Conservation (phyloP, 2,888 invertebrate species). For the Caenorhabditis sp. region DNA sequence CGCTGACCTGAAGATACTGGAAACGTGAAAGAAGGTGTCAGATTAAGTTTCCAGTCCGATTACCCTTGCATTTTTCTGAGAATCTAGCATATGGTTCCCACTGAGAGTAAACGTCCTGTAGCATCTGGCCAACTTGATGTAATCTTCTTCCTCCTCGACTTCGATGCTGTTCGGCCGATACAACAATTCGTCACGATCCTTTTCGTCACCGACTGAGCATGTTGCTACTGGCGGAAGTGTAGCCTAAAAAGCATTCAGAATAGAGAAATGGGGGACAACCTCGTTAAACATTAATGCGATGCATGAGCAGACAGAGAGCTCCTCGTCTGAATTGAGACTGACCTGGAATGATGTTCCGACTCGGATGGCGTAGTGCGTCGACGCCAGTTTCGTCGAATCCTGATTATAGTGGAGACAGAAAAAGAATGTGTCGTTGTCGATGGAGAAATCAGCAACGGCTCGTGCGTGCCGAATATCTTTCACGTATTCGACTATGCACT, state of each 20-base stretch:
- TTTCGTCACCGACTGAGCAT: conserved; percentile 77
- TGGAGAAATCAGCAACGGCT: conserved; percentile 84
- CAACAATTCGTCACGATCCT: conserved; percentile 81
- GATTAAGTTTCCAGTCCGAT: conserved; percentile 27
- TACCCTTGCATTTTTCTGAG: conserved; percentile 76
- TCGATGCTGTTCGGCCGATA: conserved; percentile 78
- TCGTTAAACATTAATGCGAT: conserved; percentile 25
- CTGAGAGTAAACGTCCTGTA: conserved; percentile 76
- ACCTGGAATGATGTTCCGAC: conserved; percentile 87
- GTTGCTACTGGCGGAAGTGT: conserved; percentile 71
- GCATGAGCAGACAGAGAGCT: conserved; percentile 8
- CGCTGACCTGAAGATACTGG: conserved; percentile 73
- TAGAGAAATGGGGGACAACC: neutral
- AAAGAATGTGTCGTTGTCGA: conserved; percentile 85
- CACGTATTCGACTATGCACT: conserved; percentile 86
- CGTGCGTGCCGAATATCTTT: conserved; percentile 84
- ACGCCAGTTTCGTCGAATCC: conserved; percentile 86
- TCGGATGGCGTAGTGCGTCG: conserved; percentile 86
- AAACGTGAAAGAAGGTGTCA: conserved; percentile 33
- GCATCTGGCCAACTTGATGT: conserved; percentile 70
- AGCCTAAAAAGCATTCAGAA: conserved; percentile 68
- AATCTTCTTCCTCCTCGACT: conserved; percentile 73
- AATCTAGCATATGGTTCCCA: conserved; percentile 70
- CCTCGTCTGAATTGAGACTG: neutral
- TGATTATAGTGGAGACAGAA: conserved; percentile 86